Evolutionary conservation across 2,797 vertebrate genomes (phyloP), one percentile per base, ranked within the genome.

Genomic region (Hippocampus kuda): DNA sequence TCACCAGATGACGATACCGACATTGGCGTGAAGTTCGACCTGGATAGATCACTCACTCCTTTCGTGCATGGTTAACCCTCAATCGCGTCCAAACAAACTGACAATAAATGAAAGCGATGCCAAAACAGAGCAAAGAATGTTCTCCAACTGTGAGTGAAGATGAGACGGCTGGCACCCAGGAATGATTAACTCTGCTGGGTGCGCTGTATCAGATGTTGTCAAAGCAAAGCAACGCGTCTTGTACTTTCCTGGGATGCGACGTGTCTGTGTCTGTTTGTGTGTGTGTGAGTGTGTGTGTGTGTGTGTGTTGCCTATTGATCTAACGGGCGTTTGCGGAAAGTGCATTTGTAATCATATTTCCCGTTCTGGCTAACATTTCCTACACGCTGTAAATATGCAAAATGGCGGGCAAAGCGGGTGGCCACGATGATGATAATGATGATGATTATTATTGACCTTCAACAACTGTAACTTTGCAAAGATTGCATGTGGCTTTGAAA

Each of bases 131-230:
- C 20, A 27, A 54, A 57, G 8, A 56, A 42, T 9, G 24, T 22
- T 66, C 48, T 66, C 27, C 59, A 38, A 38, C 59, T 34, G 27
- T 30, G 24, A 65, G 42, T 46, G 63, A 65, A 48, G 63, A 65
- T 26, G 22, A 67, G 70, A 79, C 44, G 65, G 5, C 68, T 73
- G 75, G 27, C 72, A 71, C 54, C 51, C 68, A 74, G 59, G 66
- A 83, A 82, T 83, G 60, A 84, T 82, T 81, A 79, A 82, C 81
- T 76, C 42, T 20, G 68, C 46, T 67, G 63, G 8, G 44, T 74
- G 56, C 62, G 30, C 66, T 70, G 56, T 63, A 24, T 78, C 63
- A 34, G 24, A 69, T 74, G 70, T 65, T 0, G 18, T 65, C 68
- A 74, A 38, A 72, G 48, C 68, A 60, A 79, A 72, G 64, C 2